Evolutionary conservation across 2,797 vertebrate species (phyloP), one percentile per base, ranked within the genome.

Genomic region (Catharus ustulatus): DNA sequence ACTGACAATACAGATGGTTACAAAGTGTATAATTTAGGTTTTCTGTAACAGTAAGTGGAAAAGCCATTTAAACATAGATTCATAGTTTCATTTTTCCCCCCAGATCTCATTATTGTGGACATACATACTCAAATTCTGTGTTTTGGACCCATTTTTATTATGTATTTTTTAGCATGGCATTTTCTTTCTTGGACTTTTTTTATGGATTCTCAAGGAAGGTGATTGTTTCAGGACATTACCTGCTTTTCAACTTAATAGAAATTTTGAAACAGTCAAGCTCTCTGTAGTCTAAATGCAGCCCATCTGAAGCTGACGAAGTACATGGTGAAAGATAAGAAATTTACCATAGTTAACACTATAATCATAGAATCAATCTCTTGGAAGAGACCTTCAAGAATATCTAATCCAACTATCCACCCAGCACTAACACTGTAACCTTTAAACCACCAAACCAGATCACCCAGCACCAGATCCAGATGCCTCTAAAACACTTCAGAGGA

Each of bases 11-110:
- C 96, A 97, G 94, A 95, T 97, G 96, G 84, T 94, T 95, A 90
- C 77, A 93, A 97, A 97, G 91, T 96, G 82, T 96, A 93, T 97
- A 97, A 97, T 97, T 97, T 97, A 97, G 94, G 87, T 93, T 97
- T 97, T 96, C 91, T 96, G 62, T 73, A 89, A 84, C 55, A 84
- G 51, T 95, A 95, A 98, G 66, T 96, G 59, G 72, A 92, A 96
- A 96, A 93, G 51, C 57, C 14, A 1, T 93, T 97, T 90, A 92
- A 92, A 94, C 52, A 84, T 75, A 75, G 73, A 92, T 92, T 89
- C 80, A 85, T 67, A 74, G 68, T 93, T 94, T 92, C 29, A 7
- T 83, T 95, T 92, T 45, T 89, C 30, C 9, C 10, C 13, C 9
- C 51, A 86, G 42, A 84, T 95, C 78, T 86, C 62, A 64, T 90